Percentiles rank a stretch among this genome's conserved stretches.
Conservation (phyloP, 2,113 vertebrate species). For the Chinchilla lanigera region DNA sequence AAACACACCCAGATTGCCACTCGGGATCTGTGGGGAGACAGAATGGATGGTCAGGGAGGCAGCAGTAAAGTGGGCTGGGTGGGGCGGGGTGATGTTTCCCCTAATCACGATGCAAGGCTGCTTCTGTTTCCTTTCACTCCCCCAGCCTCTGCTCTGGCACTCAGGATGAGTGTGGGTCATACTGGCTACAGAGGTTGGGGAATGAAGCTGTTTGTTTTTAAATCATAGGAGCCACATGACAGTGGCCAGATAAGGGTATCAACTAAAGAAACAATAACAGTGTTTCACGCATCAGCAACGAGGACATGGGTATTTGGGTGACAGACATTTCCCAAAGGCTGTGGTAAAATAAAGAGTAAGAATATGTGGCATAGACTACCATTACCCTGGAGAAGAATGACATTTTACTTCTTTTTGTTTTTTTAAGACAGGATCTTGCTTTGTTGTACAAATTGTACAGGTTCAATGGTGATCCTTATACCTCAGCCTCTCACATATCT, state of each 20-base stretch:
- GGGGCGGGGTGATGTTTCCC: rapidly evolving
- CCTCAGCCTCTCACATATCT: not conserved
- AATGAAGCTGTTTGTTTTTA: not conserved
- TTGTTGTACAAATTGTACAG: not conserved
- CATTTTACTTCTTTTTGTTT: not conserved
- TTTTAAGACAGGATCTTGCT: not conserved
- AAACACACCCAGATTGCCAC: conserved; percentile 96
- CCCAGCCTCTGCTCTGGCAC: not conserved
- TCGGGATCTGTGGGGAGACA: conserved; percentile 91
- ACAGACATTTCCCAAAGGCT: not conserved
- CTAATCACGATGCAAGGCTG: rapidly evolving
- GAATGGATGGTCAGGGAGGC: rapidly evolving
- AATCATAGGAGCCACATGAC: not conserved
- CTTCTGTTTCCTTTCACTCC: not conserved
- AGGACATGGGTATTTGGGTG: too few relatives aligned
- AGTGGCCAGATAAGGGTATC: not conserved
- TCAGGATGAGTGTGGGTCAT: rapidly evolving
- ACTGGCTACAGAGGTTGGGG: not conserved
- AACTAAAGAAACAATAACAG: too few relatives aligned
- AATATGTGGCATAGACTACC: not conserved
- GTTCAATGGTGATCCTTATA: not conserved
- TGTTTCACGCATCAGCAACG: rapidly evolving
- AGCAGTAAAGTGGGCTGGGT: rapidly evolving
- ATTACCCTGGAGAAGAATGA: not conserved
- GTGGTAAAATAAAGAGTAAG: not conserved